Conservation (phyloP, 2,113 vertebrate genomes). For the Gadus macrocephalus region DNA sequence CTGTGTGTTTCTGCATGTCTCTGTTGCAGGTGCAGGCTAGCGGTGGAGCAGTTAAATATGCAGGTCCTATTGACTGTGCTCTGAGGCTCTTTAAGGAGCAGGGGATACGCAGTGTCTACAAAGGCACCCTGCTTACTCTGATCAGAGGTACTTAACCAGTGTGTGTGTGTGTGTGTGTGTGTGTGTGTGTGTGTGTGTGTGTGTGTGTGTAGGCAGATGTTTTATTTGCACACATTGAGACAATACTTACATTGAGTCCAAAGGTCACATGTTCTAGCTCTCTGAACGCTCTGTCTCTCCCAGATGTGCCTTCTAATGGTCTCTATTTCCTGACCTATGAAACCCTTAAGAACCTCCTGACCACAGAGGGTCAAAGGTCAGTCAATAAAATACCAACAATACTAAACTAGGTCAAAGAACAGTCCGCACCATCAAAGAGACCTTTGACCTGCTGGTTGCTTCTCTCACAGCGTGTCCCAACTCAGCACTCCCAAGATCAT, state of each 20-base stretch:
- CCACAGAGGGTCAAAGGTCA: constrained; percentile 69
- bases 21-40: constrained; percentile 65
- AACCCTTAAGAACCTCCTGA: constrained; percentile 64
- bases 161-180: background rate
- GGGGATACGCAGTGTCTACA: constrained; percentile 69
- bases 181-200: background rate
- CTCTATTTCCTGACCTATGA: constrained; percentile 76
- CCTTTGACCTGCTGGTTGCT: background rate
- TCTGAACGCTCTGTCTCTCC: background rate
- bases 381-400: background rate
- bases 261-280: background rate
- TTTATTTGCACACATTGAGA: background rate
- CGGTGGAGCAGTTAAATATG: constrained; percentile 40
- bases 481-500: constrained; percentile 70
- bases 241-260: background rate
- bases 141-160: constrained; percentile 64
- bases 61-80: constrained; percentile 70
- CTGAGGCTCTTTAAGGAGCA: constrained; percentile 62
- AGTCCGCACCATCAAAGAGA: background rate
- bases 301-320: constrained; percentile 75
- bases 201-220: too few relatives aligned
- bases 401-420: background rate
- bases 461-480: constrained; percentile 49
- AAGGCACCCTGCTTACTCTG: constrained; percentile 71
- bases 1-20: background rate